A percentile compares a stretch with the other conserved stretches of the same genome.
These are phyloP conservation scores for Lasius platythorax DNA, from an alignment of 2,888 invertebrate genomes.

Conservation along the genomic window DNA sequence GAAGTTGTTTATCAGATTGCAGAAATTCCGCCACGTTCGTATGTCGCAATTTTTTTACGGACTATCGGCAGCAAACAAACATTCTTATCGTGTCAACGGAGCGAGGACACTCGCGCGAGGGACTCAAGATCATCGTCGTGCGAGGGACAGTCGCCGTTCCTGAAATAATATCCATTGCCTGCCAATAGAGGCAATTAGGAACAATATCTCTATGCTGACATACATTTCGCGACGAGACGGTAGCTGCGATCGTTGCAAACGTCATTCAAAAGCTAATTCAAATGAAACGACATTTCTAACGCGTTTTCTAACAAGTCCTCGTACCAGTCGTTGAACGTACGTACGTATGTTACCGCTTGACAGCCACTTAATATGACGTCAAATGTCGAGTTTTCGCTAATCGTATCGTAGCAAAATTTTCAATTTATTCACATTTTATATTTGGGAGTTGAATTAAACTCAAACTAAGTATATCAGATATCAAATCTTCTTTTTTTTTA, in stretches of 20 bases:
- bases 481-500: neutral
- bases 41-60: constrained; percentile 9
- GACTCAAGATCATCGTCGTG: constrained; percentile 19
- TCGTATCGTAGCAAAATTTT: neutral
- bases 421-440: neutral
- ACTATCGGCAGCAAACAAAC: constrained; percentile 12
- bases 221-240: constrained; percentile 61
- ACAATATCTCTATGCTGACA: constrained; percentile 67
- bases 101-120: constrained; percentile 2
- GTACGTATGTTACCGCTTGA: neutral
- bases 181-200: constrained; percentile 73
- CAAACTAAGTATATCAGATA: neutral
- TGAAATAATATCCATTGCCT: constrained; percentile 70
- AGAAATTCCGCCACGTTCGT: neutral
- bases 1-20: constrained; percentile 2
- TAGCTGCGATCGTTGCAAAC: constrained; percentile 36
- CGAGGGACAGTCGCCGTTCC: constrained; percentile 30
- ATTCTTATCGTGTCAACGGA: constrained; percentile 33
- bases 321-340: constrained; percentile 5
- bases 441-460: neutral
- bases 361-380: constrained; percentile 18
- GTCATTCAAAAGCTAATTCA: constrained; percentile 27
- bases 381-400: neutral
- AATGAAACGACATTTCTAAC: constrained; percentile 31
- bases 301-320: constrained; percentile 35